Conservation (phyloP, 2,888 invertebrate genomes). For the Lasioglossum marginatum region DNA sequence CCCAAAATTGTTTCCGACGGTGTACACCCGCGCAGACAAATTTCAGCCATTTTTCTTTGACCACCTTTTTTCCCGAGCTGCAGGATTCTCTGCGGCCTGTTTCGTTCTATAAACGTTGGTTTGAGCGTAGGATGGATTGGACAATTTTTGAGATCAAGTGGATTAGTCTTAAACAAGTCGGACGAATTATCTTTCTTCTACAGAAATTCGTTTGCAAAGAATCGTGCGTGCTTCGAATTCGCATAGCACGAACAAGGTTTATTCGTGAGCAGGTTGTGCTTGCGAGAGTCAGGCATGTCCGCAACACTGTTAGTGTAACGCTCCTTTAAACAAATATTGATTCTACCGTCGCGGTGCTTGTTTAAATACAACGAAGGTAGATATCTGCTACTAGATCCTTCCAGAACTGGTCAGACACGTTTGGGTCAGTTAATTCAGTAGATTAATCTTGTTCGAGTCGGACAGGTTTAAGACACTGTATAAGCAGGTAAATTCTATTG, state of each 20-base stretch:
- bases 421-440: not conserved
- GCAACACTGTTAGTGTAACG: not conserved
- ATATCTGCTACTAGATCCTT: slow-evolving; percentile 13
- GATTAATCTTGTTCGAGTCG: not conserved
- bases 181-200: not conserved
- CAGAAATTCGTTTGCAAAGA: not conserved
- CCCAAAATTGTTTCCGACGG: not conserved
- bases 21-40: not conserved
- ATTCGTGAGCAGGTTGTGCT: not conserved
- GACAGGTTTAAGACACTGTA: not conserved
- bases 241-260: not conserved
- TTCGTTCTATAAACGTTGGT: not conserved
- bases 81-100: not conserved
- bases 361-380: not conserved
- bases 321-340: slow-evolving; percentile 1
- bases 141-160: not conserved
- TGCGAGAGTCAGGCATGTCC: not conserved
- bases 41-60: not conserved
- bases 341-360: not conserved
- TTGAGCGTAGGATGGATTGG: not conserved
- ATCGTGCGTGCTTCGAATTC: not conserved
- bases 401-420: slow-evolving; percentile 11
- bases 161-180: not conserved
- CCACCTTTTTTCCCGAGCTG: not conserved
- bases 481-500: too few species aligned